Evolutionary conservation across 2,888 invertebrate genomes (phyloP).

Genomic region (Idaea dimidiata): DNA sequence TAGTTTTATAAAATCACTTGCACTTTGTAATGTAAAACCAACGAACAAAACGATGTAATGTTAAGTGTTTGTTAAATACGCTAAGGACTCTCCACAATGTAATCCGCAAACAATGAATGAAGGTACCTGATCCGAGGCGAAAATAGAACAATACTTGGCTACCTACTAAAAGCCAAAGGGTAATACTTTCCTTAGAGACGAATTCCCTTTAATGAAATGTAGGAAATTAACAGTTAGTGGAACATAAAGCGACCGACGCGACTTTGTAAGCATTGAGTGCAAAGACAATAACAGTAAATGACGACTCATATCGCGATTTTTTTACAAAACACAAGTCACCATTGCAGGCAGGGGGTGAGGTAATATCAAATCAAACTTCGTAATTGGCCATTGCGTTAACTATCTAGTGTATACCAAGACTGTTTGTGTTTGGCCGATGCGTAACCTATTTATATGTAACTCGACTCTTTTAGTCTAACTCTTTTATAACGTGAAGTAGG

Average conservation of each 20-base stretch:
- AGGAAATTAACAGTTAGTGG: slow-evolving; percentile 77
- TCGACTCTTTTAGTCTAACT: no score
- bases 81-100: slow-evolving; percentile 35
- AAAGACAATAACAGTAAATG: no score
- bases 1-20: slow-evolving; percentile 3
- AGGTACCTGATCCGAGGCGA: slow-evolving; percentile 33
- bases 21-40: slow-evolving; percentile 3
- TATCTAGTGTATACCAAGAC: no score
- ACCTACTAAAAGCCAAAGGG: slow-evolving; percentile 32
- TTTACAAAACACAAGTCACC: no score
- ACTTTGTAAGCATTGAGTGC: slow-evolving; percentile 79
- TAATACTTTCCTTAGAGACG: slow-evolving; percentile 67
- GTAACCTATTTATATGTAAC: no score
- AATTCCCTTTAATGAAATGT: slow-evolving; percentile 68
- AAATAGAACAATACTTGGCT: slow-evolving; percentile 48
- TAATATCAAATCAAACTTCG: no score
- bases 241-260: slow-evolving; percentile 69
- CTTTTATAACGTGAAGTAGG: no score
- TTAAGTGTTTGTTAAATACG: slow-evolving; percentile 46
- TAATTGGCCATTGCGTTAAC: no score
- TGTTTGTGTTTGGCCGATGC: no score
- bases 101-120: slow-evolving; percentile 49
- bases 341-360: no score
- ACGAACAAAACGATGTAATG: slow-evolving; percentile 24
- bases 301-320: no score